Evolutionary conservation across 2,888 invertebrate genomes (phyloP).

Genomic region (Megaustenia siamemsis): DNA sequence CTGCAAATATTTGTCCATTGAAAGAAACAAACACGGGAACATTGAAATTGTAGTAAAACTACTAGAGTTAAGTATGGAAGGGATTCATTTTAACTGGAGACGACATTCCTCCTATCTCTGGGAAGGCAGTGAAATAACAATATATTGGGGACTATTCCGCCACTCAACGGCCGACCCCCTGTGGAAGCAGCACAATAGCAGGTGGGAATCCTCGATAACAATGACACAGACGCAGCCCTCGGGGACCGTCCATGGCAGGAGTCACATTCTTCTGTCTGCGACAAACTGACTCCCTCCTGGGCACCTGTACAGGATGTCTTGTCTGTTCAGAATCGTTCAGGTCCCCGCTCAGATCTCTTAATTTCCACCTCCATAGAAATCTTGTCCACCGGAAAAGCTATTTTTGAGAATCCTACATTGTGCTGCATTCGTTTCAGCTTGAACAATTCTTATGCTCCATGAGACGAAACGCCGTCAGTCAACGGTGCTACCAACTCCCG

Average conservation of each 20-base stretch:
- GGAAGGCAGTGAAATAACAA: no score
- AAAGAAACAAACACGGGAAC: no score
- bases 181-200: background rate
- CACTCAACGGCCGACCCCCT: no score
- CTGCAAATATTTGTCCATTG: no score
- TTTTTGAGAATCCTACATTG: background rate
- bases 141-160: no score
- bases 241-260: background rate
- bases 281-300: background rate
- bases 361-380: background rate
- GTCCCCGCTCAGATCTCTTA: background rate
- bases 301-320: background rate
- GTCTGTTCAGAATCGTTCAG: no score
- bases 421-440: no score
- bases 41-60: no score
- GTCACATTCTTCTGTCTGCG: slow-evolving; percentile 17
- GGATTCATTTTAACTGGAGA: no score
- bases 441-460: background rate
- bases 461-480: background rate
- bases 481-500: background rate
- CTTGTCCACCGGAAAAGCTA: background rate
- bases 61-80: no score
- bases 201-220: background rate
- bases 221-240: background rate
- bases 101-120: no score